phyloP scores from a whole-genome alignment of 2,113 vertebrate genomes.

The Lipophrys pholis region DNA sequence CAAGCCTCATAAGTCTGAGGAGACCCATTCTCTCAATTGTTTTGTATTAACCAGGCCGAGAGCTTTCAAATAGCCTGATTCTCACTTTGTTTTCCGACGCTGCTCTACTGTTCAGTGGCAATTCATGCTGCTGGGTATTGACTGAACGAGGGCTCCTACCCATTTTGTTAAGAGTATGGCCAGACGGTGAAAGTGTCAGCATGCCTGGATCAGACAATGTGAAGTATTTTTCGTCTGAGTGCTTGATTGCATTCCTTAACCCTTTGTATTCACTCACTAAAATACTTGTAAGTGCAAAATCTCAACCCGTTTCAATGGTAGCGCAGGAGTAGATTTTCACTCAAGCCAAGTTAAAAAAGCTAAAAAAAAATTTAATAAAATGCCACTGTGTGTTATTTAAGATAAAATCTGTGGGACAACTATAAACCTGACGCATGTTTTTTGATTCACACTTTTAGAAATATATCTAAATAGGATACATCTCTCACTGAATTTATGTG shows the following conservation, averaged over 20 bases:
- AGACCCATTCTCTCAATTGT: constrained; percentile 41
- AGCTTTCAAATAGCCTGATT: constrained; percentile 27
- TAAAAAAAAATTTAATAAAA: too few species aligned
- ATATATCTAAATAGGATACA: too few species aligned
- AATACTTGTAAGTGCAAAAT: too few species aligned
- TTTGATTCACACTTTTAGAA: too few species aligned
- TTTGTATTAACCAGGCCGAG: constrained; percentile 38
- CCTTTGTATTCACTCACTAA: too few species aligned
- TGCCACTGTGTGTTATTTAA: too few species aligned
- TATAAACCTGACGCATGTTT: too few species aligned
- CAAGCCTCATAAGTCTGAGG: constrained; percentile 19
- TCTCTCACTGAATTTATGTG: too few species aligned
- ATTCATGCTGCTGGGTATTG: constrained; percentile 6
- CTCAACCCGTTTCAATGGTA: too few species aligned
- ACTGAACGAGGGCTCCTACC: constrained; percentile 5
- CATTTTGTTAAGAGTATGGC: background rate
- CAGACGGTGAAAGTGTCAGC: constrained; percentile 1
- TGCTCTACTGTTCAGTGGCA: background rate
- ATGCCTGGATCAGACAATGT: constrained; percentile 2
- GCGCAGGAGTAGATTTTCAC: too few species aligned
- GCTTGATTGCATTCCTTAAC: background rate
- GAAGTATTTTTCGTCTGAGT: background rate
- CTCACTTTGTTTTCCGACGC: constrained; percentile 2
- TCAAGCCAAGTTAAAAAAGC: too few species aligned
- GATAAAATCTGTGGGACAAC: too few species aligned